Percentiles rank a stretch among this genome's conserved stretches.
phyloP scores from a whole-genome alignment of 2,113 vertebrate species.

The Gadus chalcogrammus region DNA sequence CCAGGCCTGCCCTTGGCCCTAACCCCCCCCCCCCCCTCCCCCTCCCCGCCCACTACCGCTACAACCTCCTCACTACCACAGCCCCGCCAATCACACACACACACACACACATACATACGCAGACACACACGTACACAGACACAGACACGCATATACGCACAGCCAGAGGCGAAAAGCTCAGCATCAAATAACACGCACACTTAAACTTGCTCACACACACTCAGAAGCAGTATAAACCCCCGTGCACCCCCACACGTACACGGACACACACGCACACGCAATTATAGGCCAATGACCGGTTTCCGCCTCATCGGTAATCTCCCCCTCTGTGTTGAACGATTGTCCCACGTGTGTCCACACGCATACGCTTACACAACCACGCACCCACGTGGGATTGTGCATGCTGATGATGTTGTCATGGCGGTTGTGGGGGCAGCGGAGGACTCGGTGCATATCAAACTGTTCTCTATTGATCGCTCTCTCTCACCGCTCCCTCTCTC shows the following conservation, averaged over 20 bases:
- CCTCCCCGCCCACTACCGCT: slow-evolving; percentile 30
- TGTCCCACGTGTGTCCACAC: neutral
- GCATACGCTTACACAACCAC: slow-evolving; percentile 15
- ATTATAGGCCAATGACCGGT: neutral
- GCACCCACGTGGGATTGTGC: slow-evolving; percentile 15
- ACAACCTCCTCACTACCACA: slow-evolving; percentile 6
- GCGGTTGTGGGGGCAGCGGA: slow-evolving; percentile 45
- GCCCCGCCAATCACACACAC: slow-evolving; percentile 13
- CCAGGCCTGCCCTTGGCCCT: slow-evolving; percentile 65
- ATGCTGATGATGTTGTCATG: slow-evolving; percentile 60
- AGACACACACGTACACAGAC: too few species aligned
- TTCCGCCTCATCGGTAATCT: too few species aligned
- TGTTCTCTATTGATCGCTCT: slow-evolving; percentile 76
- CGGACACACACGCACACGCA: slow-evolving; percentile 14
- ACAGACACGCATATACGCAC: slow-evolving; percentile 13
- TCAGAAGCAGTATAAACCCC: too few species aligned
- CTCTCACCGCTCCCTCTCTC: slow-evolving; percentile 69
- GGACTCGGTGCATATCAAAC: slow-evolving; percentile 71
- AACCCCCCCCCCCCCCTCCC: slow-evolving; percentile 51
- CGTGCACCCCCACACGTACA: slow-evolving; percentile 4
- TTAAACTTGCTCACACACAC: slow-evolving; percentile 15
- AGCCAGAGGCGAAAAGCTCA: slow-evolving; percentile 1
- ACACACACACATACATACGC: neutral
- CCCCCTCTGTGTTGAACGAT: too few species aligned
- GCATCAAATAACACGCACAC: neutral